These are phyloP conservation scores for Seladonia tumulorum DNA, from an alignment of 2,888 invertebrate species.

Conservation along the genomic window DNA sequence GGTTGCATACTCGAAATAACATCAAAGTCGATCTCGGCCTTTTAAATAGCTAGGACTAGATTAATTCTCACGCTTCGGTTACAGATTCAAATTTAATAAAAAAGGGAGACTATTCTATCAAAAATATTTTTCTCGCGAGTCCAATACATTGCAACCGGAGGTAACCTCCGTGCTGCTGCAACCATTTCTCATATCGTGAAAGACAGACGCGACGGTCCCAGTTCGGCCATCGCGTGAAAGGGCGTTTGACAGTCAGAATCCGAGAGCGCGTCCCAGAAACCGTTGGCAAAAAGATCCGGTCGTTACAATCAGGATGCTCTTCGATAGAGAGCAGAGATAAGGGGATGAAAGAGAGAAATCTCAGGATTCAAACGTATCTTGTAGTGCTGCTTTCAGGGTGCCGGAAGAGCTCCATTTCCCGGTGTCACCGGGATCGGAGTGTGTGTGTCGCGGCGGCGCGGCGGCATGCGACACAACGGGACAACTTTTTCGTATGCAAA, in stretches of 20 bases:
- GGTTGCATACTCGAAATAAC: too few species aligned
- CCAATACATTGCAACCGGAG: neutral
- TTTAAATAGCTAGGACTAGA: too few species aligned
- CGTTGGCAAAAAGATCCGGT: conserved; percentile 2
- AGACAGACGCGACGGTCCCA: neutral
- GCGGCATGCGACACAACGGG: conserved; percentile 7
- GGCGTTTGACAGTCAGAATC: neutral
- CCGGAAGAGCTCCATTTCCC: conserved; percentile 28
- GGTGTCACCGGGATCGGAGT: neutral
- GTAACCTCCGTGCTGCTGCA: neutral
- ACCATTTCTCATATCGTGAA: neutral
- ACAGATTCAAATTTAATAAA: neutral
- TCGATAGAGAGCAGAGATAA: neutral
- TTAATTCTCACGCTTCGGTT: too few species aligned
- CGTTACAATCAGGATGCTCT: conserved; percentile 34
- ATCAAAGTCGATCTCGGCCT: too few species aligned
- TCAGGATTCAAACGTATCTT: conserved; percentile 20
- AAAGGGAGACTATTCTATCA: neutral
- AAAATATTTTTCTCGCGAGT: neutral
- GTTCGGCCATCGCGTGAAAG: neutral
- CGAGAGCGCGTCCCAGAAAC: neutral
- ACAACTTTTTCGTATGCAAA: conserved; percentile 43
- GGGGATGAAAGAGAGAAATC: conserved; percentile 16
- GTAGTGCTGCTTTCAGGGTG: conserved; percentile 3
- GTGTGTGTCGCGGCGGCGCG: neutral